phyloP scores from a whole-genome alignment of 2,888 invertebrate species.

The Scotopteryx bipunctaria region DNA sequence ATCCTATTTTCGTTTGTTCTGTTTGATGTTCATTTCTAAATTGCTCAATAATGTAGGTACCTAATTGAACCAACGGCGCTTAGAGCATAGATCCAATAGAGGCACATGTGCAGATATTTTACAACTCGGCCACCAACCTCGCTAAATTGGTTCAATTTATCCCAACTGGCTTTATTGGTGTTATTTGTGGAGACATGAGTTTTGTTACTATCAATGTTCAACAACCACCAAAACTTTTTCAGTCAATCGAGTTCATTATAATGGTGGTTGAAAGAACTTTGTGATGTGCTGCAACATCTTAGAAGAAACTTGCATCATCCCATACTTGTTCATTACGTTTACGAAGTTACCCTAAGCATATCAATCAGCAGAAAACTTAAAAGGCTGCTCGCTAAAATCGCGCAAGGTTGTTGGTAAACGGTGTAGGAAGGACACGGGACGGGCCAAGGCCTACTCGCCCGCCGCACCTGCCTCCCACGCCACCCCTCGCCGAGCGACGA shows the following conservation, averaged over 20 bases:
- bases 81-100: constrained; percentile 50
- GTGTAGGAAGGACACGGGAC: constrained; percentile 65
- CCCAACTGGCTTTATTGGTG: constrained; percentile 67
- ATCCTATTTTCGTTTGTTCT: constrained; percentile 15
- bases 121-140: constrained; percentile 59
- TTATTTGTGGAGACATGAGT: constrained; percentile 53
- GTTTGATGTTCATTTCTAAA: constrained; percentile 17
- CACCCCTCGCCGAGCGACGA: constrained; percentile 37
- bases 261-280: too few species aligned
- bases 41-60: constrained; percentile 46
- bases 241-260: too few species aligned
- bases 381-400: constrained; percentile 42
- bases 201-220: constrained; percentile 4
- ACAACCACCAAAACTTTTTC: too few species aligned
- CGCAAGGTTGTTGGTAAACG: constrained; percentile 68
- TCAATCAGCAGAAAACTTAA: constrained; percentile 17
- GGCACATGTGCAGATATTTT: constrained; percentile 52
- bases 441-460: constrained; percentile 62
- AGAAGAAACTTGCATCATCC: too few species aligned
- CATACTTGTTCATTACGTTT: not conserved
- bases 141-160: constrained; percentile 69
- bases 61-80: constrained; percentile 55
- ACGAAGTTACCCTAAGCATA: constrained; percentile 12
- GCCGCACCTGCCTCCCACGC: constrained; percentile 56
- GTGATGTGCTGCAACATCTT: too few species aligned